Base-by-base conservation (phyloP, 2,797 vertebrate species). In the Sebastes oblongus region DNA sequence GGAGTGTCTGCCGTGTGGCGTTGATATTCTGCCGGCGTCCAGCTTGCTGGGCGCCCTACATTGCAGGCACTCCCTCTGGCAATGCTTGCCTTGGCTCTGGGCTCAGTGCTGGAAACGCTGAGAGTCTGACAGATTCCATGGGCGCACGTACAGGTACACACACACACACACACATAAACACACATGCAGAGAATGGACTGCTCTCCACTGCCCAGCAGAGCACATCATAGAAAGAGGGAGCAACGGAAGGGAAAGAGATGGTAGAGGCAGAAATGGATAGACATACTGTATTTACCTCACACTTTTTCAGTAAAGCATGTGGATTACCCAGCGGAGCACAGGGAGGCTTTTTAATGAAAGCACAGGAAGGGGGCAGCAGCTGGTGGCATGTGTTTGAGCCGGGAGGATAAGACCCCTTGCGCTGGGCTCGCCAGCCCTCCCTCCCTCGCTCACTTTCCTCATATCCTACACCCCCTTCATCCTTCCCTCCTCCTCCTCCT, bases 11-110 rank as follows among this genome's bases (percentile, higher is more conserved):
- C 93, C 79, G 89, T 80, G 92, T 90, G 92, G 92, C 91, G 96
- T 96, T 96, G 95, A 96, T 96, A 96, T 96, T 96, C 96, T 89
- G 94, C 91, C 91, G 79, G 95, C 93, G 95, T 96, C 95, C 95
- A 91, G 94, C 94, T 93, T 78, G 89, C 94, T 87, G 94, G 94
- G 95, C 94, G 95, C 94, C 95, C 95, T 95, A 96, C 95, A 96
- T 96, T 95, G 94, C 95, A 95, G 95, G 90, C 94, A 85, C 95
- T 96, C 95, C 95, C 95, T 95, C 95, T 96, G 95, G 94, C 95
- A 95, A 93, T 84, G 92, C 89, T 90, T 91, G 92, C 90, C 91
- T 95, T 95, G 94, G 94, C 95, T 96, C 87, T 88, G 88, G 94
- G 94, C 91, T 93, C 82, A 89, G 88, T 77, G 92, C 92, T 93